Evolutionary conservation across 2,113 vertebrate species (phyloP).

Genomic region (Bucco capensis): DNA sequence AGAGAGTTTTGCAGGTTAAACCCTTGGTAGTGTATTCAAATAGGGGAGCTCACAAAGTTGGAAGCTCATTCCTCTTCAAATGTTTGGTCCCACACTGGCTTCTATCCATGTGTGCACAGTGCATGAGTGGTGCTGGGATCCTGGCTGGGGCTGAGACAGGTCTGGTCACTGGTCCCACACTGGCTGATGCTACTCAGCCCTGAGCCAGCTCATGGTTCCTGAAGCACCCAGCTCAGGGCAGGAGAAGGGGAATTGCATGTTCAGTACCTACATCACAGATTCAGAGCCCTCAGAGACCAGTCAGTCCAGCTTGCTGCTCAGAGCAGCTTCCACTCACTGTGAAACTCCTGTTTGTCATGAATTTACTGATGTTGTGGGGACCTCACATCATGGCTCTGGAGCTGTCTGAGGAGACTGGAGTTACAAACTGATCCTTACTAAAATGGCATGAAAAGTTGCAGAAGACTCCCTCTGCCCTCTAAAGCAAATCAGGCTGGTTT

Average conservation of each 20-base stretch:
- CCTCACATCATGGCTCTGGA: background rate
- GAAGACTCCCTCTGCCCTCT: background rate
- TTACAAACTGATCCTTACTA: background rate
- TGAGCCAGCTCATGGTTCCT: background rate
- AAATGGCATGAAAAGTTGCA: background rate
- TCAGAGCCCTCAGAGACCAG: background rate
- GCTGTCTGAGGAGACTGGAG: background rate
- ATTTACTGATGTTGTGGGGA: background rate
- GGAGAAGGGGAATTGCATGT: background rate
- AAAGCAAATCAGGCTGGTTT: background rate
- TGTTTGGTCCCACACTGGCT: rapidly evolving
- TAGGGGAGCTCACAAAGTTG: background rate
- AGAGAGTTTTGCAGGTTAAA: background rate
- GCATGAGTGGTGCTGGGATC: background rate
- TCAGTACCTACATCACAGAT: background rate
- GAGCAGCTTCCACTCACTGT: background rate
- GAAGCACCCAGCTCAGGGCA: background rate
- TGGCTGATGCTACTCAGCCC: background rate
- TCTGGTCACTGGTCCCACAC: background rate
- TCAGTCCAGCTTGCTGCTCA: background rate
- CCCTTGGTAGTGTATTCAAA: background rate
- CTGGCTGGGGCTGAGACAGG: background rate
- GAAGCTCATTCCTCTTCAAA: background rate
- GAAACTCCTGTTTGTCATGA: background rate
- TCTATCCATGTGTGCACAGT: background rate